phyloP scores from a whole-genome alignment of 2,113 vertebrate genomes.

The Microcebus tavaratra region DNA sequence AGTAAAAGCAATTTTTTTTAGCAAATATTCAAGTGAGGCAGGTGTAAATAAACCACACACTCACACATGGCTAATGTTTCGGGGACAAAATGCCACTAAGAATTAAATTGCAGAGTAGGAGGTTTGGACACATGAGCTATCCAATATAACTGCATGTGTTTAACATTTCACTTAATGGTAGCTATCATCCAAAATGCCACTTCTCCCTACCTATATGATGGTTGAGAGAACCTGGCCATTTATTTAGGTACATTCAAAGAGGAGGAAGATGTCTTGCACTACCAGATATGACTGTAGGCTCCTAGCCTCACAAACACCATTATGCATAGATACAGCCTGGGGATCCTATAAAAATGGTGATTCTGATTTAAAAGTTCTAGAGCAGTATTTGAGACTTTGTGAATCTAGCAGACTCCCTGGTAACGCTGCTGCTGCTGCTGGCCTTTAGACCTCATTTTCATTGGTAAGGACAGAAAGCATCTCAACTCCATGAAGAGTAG shows the following conservation, averaged over 20 bases:
- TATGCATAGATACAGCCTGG: neutral
- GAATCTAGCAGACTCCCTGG: neutral
- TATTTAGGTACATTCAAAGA: neutral
- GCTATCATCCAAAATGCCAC: neutral
- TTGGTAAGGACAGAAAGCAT: neutral
- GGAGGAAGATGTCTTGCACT: neutral
- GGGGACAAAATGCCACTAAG: constrained; percentile 10
- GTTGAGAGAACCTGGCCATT: neutral
- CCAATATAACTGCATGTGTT: neutral
- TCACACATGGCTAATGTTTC: neutral
- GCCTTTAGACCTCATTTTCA: neutral
- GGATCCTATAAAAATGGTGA: neutral
- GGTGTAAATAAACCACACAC: neutral
- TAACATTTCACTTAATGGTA: neutral
- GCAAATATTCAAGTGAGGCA: neutral
- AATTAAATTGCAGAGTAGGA: constrained; percentile 16
- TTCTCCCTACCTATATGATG: neutral
- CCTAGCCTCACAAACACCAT: neutral
- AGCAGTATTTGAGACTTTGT: neutral
- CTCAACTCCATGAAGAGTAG: neutral
- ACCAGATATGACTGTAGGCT: neutral
- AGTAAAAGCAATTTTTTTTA: constrained; percentile 17
- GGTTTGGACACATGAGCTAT: neutral
- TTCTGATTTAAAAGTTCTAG: neutral
- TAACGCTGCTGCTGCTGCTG: neutral